phyloP scores from a whole-genome alignment of 1,140 invertebrate genomes.

The Hyphantria cunea region DNA sequence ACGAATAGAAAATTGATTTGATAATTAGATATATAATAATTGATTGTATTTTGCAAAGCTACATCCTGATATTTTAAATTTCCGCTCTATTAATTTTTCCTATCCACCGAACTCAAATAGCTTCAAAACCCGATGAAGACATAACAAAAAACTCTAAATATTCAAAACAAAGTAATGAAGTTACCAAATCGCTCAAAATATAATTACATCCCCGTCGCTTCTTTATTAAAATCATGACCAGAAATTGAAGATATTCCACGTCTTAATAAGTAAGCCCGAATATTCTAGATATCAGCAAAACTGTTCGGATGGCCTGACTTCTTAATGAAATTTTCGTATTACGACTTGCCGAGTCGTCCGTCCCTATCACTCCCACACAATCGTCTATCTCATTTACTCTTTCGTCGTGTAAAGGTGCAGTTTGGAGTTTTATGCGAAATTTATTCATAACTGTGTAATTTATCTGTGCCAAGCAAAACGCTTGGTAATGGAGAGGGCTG shows the following conservation, averaged over 20 bases:
- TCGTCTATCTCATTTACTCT: conserved; percentile 49
- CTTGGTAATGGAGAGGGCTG: conserved; percentile 60
- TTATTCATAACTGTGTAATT: conserved; percentile 81
- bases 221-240: conserved; percentile 63
- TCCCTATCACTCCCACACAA: conserved; percentile 40
- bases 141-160: conserved; percentile 13
- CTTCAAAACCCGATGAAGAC: conserved; percentile 6
- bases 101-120: conserved; percentile 2
- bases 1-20: no score
- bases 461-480: conserved; percentile 71
- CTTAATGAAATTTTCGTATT: conserved; percentile 81
- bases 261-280: conserved; percentile 72
- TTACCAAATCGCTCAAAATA: conserved; percentile 34
- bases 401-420: conserved; percentile 69
- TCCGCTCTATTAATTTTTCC: conserved; percentile 1
- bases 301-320: conserved; percentile 72
- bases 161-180: conserved; percentile 27
- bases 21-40: no score
- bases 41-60: no score
- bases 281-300: conserved; percentile 74
- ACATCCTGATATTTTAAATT: not conserved
- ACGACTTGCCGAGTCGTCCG: conserved; percentile 53
- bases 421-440: conserved; percentile 77
- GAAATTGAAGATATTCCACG: conserved; percentile 67
- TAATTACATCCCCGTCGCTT: conserved; percentile 57